Evolutionary conservation across 2,888 invertebrate species (phyloP).

Genomic region (Agrochola macilenta): DNA sequence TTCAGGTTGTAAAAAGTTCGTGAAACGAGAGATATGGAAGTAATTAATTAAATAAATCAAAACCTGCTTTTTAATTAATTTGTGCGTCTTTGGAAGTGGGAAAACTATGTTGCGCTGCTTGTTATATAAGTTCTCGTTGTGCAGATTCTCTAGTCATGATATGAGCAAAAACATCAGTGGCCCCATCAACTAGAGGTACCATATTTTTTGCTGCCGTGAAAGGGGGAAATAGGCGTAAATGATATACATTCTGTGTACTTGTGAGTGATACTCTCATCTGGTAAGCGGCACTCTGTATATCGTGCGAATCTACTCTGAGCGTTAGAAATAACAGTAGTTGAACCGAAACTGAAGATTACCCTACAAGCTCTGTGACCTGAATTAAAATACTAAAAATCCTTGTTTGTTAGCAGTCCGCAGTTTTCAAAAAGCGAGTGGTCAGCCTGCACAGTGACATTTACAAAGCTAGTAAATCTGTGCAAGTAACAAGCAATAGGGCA

Average conservation of each 20-base stretch:
- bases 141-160: conserved; percentile 39
- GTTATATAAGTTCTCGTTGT: conserved; percentile 29
- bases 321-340: conserved; percentile 26
- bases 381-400: conserved; percentile 41
- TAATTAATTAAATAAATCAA: conserved; percentile 71
- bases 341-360: conserved; percentile 44
- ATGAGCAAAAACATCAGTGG: conserved; percentile 48
- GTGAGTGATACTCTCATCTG: conserved; percentile 31
- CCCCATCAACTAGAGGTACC: conserved; percentile 37
- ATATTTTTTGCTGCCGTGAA: conserved; percentile 42
- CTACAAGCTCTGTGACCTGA: conserved; percentile 48
- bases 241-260: conserved; percentile 37
- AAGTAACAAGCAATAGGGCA: conserved; percentile 16
- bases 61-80: conserved; percentile 63
- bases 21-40: conserved; percentile 68
- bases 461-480: conserved; percentile 32
- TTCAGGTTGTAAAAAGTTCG: conserved; percentile 69
- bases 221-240: conserved; percentile 49
- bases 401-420: conserved; percentile 25
- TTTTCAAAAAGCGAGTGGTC: conserved; percentile 27
- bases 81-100: conserved; percentile 31
- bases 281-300: conserved; percentile 16
- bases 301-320: not conserved
- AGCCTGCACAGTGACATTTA: conserved; percentile 11
- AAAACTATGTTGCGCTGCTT: conserved; percentile 24